Percentiles rank a stretch among this genome's conserved stretches.
phyloP scores from a whole-genome alignment of 1,140 invertebrate species.

The Physella acuta region DNA sequence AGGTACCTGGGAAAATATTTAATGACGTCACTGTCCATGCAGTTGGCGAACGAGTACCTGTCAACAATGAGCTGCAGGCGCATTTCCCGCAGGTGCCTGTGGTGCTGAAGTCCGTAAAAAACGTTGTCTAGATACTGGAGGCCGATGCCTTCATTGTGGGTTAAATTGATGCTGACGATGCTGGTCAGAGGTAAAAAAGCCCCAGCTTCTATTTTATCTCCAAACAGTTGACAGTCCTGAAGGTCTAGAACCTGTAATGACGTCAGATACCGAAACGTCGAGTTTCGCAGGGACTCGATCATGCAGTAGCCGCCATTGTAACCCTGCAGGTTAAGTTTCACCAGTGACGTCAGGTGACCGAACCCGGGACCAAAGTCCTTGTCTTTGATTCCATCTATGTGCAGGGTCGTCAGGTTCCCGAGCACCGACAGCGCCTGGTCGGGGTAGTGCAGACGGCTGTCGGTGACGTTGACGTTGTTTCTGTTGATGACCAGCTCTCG shows the following conservation, averaged over 20 bases:
- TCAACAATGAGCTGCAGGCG: background rate
- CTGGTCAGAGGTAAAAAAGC: background rate
- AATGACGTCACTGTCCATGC: background rate
- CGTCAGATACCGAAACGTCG: background rate
- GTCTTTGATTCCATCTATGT: background rate
- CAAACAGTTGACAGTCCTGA: background rate
- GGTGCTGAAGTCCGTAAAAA: background rate
- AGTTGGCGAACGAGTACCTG: background rate
- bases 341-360: background rate
- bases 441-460: background rate
- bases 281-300: background rate
- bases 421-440: background rate
- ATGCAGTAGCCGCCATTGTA: background rate
- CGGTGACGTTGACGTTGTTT: background rate
- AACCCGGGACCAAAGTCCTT: background rate
- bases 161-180: background rate
- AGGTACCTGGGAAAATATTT: background rate
- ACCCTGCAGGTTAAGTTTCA: background rate
- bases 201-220: background rate
- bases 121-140: background rate
- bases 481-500: background rate
- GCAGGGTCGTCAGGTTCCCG: background rate
- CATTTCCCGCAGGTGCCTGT: background rate
- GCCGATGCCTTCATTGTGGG: background rate
- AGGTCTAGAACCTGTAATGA: slow-evolving; percentile 1